phyloP scores from a whole-genome alignment of 1,140 invertebrate genomes.

The Cryptotermes secundus region DNA sequence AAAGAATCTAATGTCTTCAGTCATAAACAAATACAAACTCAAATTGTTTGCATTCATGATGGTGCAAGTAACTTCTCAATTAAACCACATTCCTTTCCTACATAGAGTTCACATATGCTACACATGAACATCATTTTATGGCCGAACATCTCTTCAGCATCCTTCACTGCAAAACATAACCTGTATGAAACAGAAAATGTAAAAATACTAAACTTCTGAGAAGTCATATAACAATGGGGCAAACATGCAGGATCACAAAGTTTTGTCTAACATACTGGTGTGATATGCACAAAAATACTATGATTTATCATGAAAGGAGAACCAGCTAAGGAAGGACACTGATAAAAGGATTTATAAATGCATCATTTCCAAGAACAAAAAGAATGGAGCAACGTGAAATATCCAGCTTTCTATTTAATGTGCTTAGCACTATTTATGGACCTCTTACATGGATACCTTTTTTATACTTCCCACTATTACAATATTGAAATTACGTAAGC shows the following conservation, averaged over 20 bases:
- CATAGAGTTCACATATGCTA: background rate
- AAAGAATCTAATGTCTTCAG: slow-evolving; percentile 2
- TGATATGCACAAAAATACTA: background rate
- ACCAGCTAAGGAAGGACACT: background rate
- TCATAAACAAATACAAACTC: background rate
- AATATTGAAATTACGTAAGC: background rate
- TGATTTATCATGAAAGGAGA: background rate
- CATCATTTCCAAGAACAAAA: no score
- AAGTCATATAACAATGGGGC: background rate
- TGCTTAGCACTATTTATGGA: background rate
- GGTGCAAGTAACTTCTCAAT: background rate
- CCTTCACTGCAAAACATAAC: background rate
- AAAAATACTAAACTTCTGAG: background rate
- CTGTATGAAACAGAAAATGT: background rate
- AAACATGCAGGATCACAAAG: background rate
- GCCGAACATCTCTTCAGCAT: background rate
- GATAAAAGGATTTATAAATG: background rate
- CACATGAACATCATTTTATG: background rate
- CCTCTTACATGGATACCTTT: background rate
- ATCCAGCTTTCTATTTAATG: background rate
- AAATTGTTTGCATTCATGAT: background rate
- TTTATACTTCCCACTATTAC: background rate
- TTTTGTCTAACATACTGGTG: background rate
- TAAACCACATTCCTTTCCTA: background rate
- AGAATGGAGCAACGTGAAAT: background rate